phyloP scores from a whole-genome alignment of 2,888 invertebrate genomes.

The Hoplodrina blanda region DNA sequence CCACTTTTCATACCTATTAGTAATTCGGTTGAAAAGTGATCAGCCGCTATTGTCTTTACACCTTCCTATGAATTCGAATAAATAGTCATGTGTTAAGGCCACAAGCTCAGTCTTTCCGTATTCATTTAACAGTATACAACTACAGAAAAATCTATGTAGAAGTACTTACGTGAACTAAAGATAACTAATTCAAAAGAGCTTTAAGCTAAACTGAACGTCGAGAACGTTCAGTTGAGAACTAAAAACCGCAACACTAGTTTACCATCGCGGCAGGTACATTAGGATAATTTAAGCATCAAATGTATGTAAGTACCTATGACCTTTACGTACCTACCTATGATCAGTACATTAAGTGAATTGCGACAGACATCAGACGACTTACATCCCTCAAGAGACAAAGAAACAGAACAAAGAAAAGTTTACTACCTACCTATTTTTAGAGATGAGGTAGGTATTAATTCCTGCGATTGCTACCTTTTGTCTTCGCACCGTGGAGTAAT shows the following conservation, averaged over 20 bases:
- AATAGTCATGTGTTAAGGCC: no score
- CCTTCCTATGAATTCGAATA: no score
- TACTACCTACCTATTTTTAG: not conserved
- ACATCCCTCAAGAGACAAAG: not conserved
- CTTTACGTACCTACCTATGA: not conserved
- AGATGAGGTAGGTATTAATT: not conserved
- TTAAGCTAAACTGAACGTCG: no score
- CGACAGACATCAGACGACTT: constrained; percentile 2
- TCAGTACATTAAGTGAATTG: not conserved
- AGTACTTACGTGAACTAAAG: no score
- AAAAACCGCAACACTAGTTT: not conserved
- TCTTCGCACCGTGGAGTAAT: not conserved
- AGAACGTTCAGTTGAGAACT: no score
- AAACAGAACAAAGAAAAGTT: not conserved
- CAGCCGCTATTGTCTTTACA: no score
- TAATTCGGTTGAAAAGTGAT: no score
- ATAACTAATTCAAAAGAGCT: no score
- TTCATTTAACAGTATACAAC: no score
- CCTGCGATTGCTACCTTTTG: not conserved
- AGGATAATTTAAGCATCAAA: not conserved
- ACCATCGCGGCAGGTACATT: not conserved
- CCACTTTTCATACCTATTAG: no score
- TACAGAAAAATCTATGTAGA: no score
- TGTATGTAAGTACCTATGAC: not conserved
- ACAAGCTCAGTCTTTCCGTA: no score